Evolutionary conservation across 2,797 vertebrate species (phyloP), one percentile per base, ranked within the genome.

Genomic region (Eupleurogrammus muticus): DNA sequence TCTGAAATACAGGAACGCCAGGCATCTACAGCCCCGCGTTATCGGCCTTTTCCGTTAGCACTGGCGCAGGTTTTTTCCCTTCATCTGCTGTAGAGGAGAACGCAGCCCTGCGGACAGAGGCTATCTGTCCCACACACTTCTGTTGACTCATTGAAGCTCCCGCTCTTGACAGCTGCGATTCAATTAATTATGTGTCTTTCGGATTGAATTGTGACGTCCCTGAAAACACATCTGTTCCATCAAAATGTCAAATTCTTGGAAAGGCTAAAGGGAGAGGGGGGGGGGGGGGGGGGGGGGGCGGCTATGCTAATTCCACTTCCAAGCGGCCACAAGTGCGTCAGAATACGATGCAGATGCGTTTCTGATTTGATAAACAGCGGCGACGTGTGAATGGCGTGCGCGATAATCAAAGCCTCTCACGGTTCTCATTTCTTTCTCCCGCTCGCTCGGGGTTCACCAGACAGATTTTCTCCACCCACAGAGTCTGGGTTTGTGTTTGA

Each of bases 381-480:
- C 64, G 72, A 65, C 6, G 24, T 44, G 52, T 69, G 71, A 85
- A 87, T 76, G 81, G 80, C 78, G 81, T 81, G 78, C 3, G 28
- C 66, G 71, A 65, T 80, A 88, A 90, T 89, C 83, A 84, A 78
- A 84, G 85, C 79, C 72, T 82, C 83, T 81, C 78, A 42, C 24
- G 8, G 46, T 76, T 81, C 84, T 82, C 84, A 81, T 88, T 89
- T 80, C 69, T 83, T 59, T 44, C 66, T 19, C 50, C 21, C 63
- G 14, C 46, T 11, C 47, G 66, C 67, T 67, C 72, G 35, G 36
- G 72, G 80, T 84, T 64, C 62, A 73, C 75, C 28, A 61, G 82
- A 89, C 90, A 88, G 89, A 89, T 91, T 90, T 84, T 87, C 85
- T 84, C 80, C 82, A 69, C 82, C 80, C 79, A 86, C 77, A 51